phyloP scores from a whole-genome alignment of 2,113 vertebrate species.

The Parotia lawesii region DNA sequence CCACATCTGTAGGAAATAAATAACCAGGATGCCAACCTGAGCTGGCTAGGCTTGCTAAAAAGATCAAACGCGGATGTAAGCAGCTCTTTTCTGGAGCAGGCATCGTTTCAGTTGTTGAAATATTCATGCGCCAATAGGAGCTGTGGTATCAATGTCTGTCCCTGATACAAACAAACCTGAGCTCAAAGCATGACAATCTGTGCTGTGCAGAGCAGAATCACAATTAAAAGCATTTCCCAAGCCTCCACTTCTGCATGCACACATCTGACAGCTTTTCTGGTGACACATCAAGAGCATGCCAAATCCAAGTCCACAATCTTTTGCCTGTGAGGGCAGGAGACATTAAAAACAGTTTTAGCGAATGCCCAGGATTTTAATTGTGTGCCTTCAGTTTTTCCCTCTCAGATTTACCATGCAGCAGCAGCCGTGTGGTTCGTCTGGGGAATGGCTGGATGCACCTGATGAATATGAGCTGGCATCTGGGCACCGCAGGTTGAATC shows the following conservation, averaged over 20 bases:
- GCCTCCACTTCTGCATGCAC: background rate
- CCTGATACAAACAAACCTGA: conserved; percentile 47
- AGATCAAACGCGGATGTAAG: conserved; percentile 23
- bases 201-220: background rate
- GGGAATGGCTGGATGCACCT: conserved; percentile 4
- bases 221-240: conserved; percentile 14
- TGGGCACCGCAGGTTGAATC: conserved; percentile 33
- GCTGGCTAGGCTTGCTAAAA: background rate
- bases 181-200: conserved; percentile 34
- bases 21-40: background rate
- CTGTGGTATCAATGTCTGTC: conserved; percentile 20
- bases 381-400: background rate
- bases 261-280: background rate
- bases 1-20: background rate
- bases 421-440: background rate
- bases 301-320: background rate
- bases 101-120: conserved; percentile 36
- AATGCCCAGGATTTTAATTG: background rate
- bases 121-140: conserved; percentile 49
- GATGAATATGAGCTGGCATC: conserved; percentile 40
- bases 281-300: conserved; percentile 5
- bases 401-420: background rate
- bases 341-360: background rate
- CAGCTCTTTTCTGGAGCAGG: conserved; percentile 40
- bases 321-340: background rate